A percentile compares a stretch with the other conserved stretches of the same genome.
Evolutionary conservation across 2,888 invertebrate species (phyloP).

Genomic region (Nomada fabriciana): DNA sequence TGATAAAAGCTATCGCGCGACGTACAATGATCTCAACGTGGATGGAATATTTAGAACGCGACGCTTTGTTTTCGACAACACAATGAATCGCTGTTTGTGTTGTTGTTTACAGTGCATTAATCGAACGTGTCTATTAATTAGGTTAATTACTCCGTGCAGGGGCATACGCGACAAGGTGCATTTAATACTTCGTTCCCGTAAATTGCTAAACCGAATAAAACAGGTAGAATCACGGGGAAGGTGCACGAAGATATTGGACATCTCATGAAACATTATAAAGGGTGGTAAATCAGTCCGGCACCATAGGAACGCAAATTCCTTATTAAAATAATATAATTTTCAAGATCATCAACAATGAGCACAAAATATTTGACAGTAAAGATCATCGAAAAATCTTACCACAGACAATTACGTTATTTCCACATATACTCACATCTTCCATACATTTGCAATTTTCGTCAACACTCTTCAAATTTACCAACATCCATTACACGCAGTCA

Average conservation of each 20-base stretch:
- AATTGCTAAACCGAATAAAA: background rate
- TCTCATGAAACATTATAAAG: background rate
- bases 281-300: background rate
- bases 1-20: slow-evolving; percentile 10
- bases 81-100: slow-evolving; percentile 9
- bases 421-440: too few relatives aligned
- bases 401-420: too few relatives aligned
- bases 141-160: slow-evolving; percentile 17
- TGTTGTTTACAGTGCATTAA: background rate
- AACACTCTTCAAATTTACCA: too few relatives aligned
- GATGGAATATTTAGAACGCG: slow-evolving; percentile 17
- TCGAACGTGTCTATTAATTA: slow-evolving; percentile 33
- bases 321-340: too few relatives aligned
- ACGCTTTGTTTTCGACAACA: background rate
- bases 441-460: too few relatives aligned
- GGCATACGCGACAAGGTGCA: background rate
- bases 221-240: background rate
- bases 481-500: too few relatives aligned
- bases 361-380: too few relatives aligned
- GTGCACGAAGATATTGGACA: background rate
- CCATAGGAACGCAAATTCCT: too few relatives aligned
- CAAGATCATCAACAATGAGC: too few relatives aligned
- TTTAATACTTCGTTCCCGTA: background rate
- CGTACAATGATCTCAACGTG: background rate
- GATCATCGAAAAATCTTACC: too few relatives aligned